phyloP scores from a whole-genome alignment of 2,797 vertebrate species.

The Pangasius mekongensis region DNA sequence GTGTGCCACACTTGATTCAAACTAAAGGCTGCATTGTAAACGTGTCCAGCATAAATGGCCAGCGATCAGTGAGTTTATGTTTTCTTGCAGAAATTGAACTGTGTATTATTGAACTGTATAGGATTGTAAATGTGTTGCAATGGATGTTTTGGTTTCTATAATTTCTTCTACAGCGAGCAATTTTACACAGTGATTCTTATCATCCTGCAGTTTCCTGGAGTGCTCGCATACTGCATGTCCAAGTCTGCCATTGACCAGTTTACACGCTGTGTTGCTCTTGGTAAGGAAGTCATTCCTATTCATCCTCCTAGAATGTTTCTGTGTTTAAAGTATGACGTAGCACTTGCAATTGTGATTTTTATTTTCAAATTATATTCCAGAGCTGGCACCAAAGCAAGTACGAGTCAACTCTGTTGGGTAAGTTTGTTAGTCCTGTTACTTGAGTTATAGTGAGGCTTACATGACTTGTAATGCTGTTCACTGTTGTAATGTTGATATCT shows the following conservation, averaged over 20 bases:
- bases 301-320: neutral
- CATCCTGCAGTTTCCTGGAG: slow-evolving; percentile 76
- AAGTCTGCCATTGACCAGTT: slow-evolving; percentile 85
- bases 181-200: neutral
- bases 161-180: neutral
- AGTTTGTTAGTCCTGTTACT: slow-evolving; percentile 40
- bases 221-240: slow-evolving; percentile 85
- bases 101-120: neutral
- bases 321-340: neutral
- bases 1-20: slow-evolving; percentile 80
- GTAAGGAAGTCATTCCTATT: slow-evolving; percentile 63
- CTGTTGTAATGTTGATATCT: neutral
- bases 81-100: neutral
- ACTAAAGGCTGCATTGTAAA: slow-evolving; percentile 82
- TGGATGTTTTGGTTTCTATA: neutral
- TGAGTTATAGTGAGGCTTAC: neutral
- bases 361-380: slow-evolving; percentile 62
- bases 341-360: neutral
- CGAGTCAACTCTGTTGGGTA: slow-evolving; percentile 84
- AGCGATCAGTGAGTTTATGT: slow-evolving; percentile 77
- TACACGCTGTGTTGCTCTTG: slow-evolving; percentile 78
- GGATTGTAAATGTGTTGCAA: neutral
- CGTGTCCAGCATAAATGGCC: slow-evolving; percentile 83
- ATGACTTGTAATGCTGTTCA: neutral
- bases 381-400: slow-evolving; percentile 81